Evolutionary conservation across 2,888 invertebrate genomes (phyloP), one percentile per base, ranked within the genome.

Genomic region (Choristoneura rosaceana): DNA sequence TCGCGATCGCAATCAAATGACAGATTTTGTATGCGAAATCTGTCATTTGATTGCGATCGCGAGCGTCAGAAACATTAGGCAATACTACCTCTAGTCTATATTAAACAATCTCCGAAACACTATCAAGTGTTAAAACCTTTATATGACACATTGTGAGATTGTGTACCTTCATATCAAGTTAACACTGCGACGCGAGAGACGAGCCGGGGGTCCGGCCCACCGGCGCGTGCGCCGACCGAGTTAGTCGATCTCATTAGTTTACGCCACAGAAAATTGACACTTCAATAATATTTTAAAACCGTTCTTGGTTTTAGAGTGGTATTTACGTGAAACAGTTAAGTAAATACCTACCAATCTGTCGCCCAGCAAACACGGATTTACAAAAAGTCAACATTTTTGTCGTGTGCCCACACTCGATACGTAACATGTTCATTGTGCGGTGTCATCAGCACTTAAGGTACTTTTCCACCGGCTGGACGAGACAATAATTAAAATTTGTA

Each of bases 211-310:
- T 82, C 80, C 76, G 79, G 73, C 77, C 77, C 77, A 74, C 79
- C 70, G 25, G 33, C 50, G 77, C 78, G 77, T 79, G 63, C 55
- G 58, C n/a, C 47, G 47, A n/a, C 52, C 63, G 41, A 83, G 85
- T 89, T 88, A 85, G 84, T 84, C 83, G 78, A 75, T 83, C 82
- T 89, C 88, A 88, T 85, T 85, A 73, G 71, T 73, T 52, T 15
- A 87, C 80, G 84, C 82, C 78, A 78, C 81, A 80, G 80, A 83
- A 87, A 80, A 84, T 86, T 87, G 85, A 87, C 89, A 87, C 86
- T 84, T 86, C 83, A 84, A 82, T 86, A 86, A 86, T 84, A 87
- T 83, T 83, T 83, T 87, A 86, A 86, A 88, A 88, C 88, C 84
- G 87, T 90, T 88, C 83, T 84, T 83, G 78, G 84, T 84, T 88